A percentile compares a stretch with the other conserved stretches of the same genome.
phyloP scores from a whole-genome alignment of 2,797 vertebrate genomes.

The Cyprinodon diabolis region DNA sequence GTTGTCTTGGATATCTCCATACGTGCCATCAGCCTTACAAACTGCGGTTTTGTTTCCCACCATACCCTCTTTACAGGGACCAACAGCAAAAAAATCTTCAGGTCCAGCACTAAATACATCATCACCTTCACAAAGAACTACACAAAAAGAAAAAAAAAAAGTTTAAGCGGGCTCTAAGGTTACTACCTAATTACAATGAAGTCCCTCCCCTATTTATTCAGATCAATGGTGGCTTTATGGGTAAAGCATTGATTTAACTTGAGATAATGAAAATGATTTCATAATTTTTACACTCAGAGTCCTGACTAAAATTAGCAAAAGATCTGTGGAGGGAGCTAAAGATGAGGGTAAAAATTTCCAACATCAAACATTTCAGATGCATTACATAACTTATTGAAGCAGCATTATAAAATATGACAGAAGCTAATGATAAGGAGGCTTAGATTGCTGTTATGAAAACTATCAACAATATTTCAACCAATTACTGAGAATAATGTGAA shows the following conservation, averaged over 20 bases:
- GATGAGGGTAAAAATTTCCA: too few species aligned
- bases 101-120: not conserved
- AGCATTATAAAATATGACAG: not conserved
- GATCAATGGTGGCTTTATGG: too few species aligned
- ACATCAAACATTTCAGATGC: too few species aligned
- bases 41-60: slow-evolving; percentile 26
- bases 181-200: not conserved
- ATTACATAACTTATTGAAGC: not conserved
- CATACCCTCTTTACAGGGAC: rapidly evolving
- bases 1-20: slow-evolving; percentile 14
- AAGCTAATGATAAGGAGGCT: not conserved
- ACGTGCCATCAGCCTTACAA: slow-evolving; percentile 11
- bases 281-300: not conserved
- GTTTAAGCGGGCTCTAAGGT: not conserved
- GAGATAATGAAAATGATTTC: not conserved
- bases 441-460: not conserved
- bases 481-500: not conserved
- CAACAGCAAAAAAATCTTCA: rapidly evolving
- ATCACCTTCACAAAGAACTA: rapidly evolving
- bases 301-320: not conserved
- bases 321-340: too few species aligned
- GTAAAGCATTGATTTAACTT: too few species aligned
- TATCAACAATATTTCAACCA: not conserved
- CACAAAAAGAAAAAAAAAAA: not conserved
- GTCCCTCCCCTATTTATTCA: not conserved